phyloP scores from a whole-genome alignment of 2,797 vertebrate species.

The Ambastaia sidthimunki region DNA sequence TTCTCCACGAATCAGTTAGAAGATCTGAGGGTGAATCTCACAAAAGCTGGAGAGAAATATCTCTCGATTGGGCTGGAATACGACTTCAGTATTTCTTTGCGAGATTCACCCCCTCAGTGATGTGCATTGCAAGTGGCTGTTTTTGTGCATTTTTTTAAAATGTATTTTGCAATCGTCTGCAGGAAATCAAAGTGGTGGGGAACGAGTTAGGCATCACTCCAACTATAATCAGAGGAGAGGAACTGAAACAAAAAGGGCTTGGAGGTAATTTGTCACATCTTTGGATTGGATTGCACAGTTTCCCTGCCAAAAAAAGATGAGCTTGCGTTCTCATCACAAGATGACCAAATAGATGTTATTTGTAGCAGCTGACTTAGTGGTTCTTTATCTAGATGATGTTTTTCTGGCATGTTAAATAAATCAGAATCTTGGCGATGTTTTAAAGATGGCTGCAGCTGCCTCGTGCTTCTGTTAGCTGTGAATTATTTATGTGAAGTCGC shows the following conservation, averaged over 20 bases:
- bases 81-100: background rate
- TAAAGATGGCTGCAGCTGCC: background rate
- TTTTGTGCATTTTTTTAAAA: background rate
- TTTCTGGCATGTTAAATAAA: background rate
- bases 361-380: background rate
- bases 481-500: background rate
- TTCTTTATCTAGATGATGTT: background rate
- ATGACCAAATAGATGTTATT: background rate
- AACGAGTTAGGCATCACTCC: constrained; percentile 88
- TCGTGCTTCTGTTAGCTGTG: background rate
- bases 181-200: constrained; percentile 94
- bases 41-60: background rate
- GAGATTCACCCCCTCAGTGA: background rate
- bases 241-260: constrained; percentile 91
- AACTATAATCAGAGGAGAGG: constrained; percentile 90
- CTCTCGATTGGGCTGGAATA: background rate
- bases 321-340: constrained; percentile 21
- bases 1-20: background rate
- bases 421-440: background rate
- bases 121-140: background rate
- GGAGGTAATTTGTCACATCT: constrained; percentile 82
- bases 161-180: constrained; percentile 56
- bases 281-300: constrained; percentile 1
- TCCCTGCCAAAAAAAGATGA: background rate
- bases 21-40: background rate